Base-by-base conservation (phyloP, 2,113 vertebrate species). In the Dasypus novemcinctus region DNA sequence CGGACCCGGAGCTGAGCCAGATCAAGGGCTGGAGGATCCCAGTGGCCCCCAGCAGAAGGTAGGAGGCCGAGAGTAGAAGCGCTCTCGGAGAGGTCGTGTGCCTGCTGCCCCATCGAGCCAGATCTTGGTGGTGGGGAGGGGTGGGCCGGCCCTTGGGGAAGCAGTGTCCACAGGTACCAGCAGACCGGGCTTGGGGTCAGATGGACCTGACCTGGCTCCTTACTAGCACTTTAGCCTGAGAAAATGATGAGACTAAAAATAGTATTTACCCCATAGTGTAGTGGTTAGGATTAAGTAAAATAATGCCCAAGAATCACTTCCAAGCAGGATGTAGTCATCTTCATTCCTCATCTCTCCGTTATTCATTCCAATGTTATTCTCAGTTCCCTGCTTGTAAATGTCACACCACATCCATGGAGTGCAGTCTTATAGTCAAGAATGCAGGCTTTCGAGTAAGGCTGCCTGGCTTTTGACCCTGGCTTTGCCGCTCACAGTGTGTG, bases 11-110 rank as follows among this genome's bases (percentile, higher is more conserved):
- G 97, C 98, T 99, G 82, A 99, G 99, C 97, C 99, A 99, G 98
- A 98, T 99, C 96, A 99, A 99, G 86, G 99, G 99, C 86, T 99
- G 99, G 99, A 98, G 99, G 97, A 99, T 99, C 25, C 99, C 99
- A 0, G 99, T 99, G 98, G 98, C 98, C 95, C 95, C 99, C 80
- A 99, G 99, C 96, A 99, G 99, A 97, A 99, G 99, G 99, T 99
- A 96, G 93, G 97, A 63, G 3, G 0, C 29, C 0, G 21, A 74
- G 0, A 27, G 52, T 1, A 2, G 41, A 49, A 59, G 68, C 4
- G 11, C 10, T 8, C 20, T 3, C 1, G 13, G 57, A 0, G 13
- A 1, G 10, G 33, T 0, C 38, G 0, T 36, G 46, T 17, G 4
- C 27, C 33, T 23, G 57, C 21, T 21, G 21, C 17, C 10, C 3